Conservation (phyloP, 1,140 invertebrate species). For the Drosophila repletoides region DNA sequence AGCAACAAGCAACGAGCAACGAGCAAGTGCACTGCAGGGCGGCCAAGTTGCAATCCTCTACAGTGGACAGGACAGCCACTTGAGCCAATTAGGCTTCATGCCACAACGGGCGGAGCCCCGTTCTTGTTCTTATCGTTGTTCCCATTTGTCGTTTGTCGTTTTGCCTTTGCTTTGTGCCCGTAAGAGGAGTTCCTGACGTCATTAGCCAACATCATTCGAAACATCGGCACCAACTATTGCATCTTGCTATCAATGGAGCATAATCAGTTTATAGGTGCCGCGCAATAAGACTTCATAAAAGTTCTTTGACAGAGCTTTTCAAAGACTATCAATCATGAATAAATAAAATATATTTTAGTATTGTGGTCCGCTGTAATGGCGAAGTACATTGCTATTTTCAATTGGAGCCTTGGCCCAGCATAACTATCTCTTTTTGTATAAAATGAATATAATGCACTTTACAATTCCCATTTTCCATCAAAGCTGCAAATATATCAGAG, state of each 20-base stretch:
- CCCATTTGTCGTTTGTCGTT: not conserved
- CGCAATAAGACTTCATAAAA: no score
- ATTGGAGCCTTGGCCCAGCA: no score
- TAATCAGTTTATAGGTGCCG: no score
- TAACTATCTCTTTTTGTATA: no score
- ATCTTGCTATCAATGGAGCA: not conserved
- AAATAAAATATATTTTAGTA: no score
- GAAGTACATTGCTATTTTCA: no score
- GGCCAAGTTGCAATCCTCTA: slow-evolving; percentile 24
- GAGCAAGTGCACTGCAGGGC: slow-evolving; percentile 12
- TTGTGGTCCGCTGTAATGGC: no score
- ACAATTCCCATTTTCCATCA: no score
- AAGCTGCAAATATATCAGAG: no score
- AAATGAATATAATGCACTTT: no score
- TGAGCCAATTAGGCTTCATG: slow-evolving; percentile 68
- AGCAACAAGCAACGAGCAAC: not conserved
- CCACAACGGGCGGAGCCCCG: slow-evolving; percentile 27
- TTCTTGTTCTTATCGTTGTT: not conserved
- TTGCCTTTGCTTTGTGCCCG: not conserved
- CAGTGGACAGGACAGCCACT: slow-evolving; percentile 40
- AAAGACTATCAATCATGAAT: no score
- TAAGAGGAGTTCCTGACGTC: slow-evolving; percentile 1
- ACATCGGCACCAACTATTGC: not conserved
- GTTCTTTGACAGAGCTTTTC: not conserved
- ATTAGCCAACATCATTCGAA: slow-evolving; percentile 7